Evolutionary conservation across 2,113 vertebrate genomes (phyloP).

Genomic region (Prionailurus viverrinus): DNA sequence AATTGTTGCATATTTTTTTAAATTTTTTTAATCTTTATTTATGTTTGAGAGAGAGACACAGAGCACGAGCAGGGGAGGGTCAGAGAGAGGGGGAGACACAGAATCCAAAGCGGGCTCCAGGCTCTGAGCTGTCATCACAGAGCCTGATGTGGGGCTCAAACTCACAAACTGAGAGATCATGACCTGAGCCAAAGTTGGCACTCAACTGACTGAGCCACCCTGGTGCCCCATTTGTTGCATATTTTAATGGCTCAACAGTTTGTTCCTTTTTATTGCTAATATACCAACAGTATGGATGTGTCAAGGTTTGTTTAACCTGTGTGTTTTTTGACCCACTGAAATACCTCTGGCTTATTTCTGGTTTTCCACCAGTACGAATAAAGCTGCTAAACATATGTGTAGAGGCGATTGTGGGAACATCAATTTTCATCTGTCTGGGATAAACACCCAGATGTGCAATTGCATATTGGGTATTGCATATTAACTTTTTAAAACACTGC

Average conservation of each 20-base stretch:
- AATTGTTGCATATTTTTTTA: background rate
- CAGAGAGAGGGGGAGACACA: too few relatives aligned
- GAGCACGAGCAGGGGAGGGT: too few relatives aligned
- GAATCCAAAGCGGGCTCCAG: too few relatives aligned
- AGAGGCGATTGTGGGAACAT: background rate
- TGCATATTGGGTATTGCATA: background rate
- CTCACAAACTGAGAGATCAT: too few relatives aligned
- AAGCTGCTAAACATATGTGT: background rate
- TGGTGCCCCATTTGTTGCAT: background rate
- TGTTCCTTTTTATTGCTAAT: background rate
- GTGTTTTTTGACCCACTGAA: background rate
- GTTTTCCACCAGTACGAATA: background rate
- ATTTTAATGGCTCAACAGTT: background rate
- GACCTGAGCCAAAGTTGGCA: too few relatives aligned
- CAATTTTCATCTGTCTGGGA: background rate
- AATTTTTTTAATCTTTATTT: too few relatives aligned
- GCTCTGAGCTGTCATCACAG: too few relatives aligned
- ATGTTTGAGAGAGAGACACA: too few relatives aligned
- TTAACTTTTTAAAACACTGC: background rate
- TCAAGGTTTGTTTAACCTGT: background rate
- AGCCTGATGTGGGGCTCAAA: too few relatives aligned
- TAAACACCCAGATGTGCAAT: background rate
- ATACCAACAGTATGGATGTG: background rate
- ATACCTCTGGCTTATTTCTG: background rate
- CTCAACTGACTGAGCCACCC: too few relatives aligned